Conservation (phyloP, 2,113 vertebrate species). For the Odocoileus hemionus region DNA sequence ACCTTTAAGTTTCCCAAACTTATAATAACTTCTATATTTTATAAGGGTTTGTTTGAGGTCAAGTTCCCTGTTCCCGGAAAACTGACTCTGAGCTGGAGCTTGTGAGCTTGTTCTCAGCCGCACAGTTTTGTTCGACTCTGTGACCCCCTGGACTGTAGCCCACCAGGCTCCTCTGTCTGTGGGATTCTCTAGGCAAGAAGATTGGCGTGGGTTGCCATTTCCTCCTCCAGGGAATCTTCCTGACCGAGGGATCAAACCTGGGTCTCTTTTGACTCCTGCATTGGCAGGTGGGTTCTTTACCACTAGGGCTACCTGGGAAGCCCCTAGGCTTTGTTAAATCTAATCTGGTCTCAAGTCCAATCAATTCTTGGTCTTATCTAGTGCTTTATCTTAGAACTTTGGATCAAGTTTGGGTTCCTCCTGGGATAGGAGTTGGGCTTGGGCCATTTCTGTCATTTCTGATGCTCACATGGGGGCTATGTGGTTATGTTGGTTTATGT, state of each 20-base stretch:
- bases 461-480: not conserved
- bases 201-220: not conserved
- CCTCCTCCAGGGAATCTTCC: not conserved
- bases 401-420: not conserved
- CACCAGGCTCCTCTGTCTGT: not conserved
- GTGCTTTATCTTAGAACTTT: not conserved
- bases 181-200: not conserved
- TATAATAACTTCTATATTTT: not conserved
- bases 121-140: not conserved
- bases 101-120: not conserved
- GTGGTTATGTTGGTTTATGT: not conserved
- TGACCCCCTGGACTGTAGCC: not conserved
- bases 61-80: not conserved
- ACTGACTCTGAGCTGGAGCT: not conserved
- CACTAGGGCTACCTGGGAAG: not conserved
- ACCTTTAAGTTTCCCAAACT: not conserved
- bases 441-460: not conserved
- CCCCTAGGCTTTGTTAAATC: conserved; percentile 3
- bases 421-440: not conserved
- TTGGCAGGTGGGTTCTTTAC: too few species aligned
- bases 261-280: not conserved
- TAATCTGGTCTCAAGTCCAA: not conserved
- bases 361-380: not conserved
- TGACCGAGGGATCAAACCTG: rapidly evolving
- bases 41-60: not conserved